Evolutionary conservation across 92 coral and sea anemone species (phyloP), one percentile per base, ranked within the genome.

Genomic region (Muricea muricata): DNA sequence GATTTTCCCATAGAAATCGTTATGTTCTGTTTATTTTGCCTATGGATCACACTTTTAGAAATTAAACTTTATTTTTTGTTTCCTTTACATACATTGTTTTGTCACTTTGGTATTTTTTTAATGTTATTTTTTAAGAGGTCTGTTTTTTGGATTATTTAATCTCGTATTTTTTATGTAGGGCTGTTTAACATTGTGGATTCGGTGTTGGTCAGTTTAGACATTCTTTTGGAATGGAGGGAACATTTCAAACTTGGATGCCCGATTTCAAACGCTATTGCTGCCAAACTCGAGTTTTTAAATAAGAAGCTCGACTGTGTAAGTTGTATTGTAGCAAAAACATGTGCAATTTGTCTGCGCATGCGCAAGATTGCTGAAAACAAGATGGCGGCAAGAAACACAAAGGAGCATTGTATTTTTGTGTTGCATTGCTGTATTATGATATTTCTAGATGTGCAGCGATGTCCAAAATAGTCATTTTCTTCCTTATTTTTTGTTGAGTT

Each of bases 191-290:
- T 76, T 25, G 46, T 42, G 24, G 91, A 87, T 20, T 73, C 74
- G 30, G 37, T 87, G 6, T 46, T 75, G 60, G 55, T 88, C 1
- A 39, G 87, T 3, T 20, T 88, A 40, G 87, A 75, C 7, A 41
- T 88, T 57, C 55, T 88, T 1, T 34, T 82, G 42, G 71, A 88
- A 45, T 88, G 78, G 87, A 34, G 87, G 25, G 87, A 88, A 12
- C 46, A 57, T 20, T 88, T 88, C 34, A 75, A 52, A 8, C 1
- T 69, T 18, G 91, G 85, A 0, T 78, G 73, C 0, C 84, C 91
- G 0, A 58, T 82, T n/a, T 73, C 84, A 1, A 30, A 41, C 0
- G 84, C 46, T 18, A 82, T 88, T n/a, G 91, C 67, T 4, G 91
- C 67, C 21, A 46, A 74, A 65, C 5, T 45, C 8, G 24, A 70